Conservation (phyloP, 2,797 vertebrate genomes). For the Chloroceryle amazona region DNA sequence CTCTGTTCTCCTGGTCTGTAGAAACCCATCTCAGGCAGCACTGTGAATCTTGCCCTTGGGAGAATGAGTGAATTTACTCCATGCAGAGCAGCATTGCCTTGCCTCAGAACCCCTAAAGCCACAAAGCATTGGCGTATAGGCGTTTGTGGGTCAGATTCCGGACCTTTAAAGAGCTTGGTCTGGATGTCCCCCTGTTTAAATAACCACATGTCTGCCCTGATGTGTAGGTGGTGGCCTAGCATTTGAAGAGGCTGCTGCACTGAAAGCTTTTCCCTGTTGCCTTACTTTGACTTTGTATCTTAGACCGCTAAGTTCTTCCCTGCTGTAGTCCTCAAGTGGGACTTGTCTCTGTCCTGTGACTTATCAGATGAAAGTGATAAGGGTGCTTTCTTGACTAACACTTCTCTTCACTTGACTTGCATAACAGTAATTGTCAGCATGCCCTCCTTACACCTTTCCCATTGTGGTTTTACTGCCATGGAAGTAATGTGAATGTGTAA, state of each 20-base stretch:
- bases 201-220: neutral
- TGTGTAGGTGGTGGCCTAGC: accelerated
- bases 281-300: neutral
- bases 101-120: neutral
- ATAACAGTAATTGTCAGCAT: neutral
- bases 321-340: neutral
- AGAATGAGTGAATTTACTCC: too few species aligned
- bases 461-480: neutral
- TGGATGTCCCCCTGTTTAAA: neutral
- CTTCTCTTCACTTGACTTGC: neutral
- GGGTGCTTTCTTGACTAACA: neutral
- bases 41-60: neutral
- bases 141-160: neutral
- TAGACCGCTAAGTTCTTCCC: neutral
- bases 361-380: neutral
- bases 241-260: neutral
- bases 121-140: neutral
- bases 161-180: neutral
- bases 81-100: neutral
- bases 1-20: neutral
- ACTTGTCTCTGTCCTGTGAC: neutral
- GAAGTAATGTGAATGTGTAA: neutral
- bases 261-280: neutral
- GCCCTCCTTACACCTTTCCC: neutral
- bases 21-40: neutral